phyloP scores from a whole-genome alignment of 2,797 vertebrate species.

The Naso thynnoides region DNA sequence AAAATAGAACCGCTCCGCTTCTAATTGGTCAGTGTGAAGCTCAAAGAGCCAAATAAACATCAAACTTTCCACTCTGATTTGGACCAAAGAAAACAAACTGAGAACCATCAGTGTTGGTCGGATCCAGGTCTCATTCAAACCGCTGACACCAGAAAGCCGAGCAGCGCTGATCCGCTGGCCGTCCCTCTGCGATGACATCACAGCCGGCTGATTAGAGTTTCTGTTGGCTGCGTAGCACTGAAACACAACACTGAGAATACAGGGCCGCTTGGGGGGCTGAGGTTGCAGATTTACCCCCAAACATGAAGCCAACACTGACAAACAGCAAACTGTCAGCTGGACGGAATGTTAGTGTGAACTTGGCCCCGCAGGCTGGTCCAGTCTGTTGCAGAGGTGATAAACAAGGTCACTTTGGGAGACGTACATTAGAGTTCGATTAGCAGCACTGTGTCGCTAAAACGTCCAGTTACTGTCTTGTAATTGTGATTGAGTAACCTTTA shows the following conservation, averaged over 20 bases:
- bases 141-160: neutral
- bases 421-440: neutral
- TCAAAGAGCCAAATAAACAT: neutral
- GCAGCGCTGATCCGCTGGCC: conserved; percentile 6
- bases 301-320: conserved; percentile 15
- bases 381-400: neutral
- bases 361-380: neutral
- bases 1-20: neutral
- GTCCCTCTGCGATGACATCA: conserved; percentile 29
- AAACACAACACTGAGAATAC: conserved; percentile 23
- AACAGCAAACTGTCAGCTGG: neutral
- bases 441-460: neutral
- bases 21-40: conserved; percentile 10
- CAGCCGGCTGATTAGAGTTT: neutral
- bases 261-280: conserved; percentile 22
- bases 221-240: conserved; percentile 24
- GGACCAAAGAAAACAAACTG: conserved; percentile 42
- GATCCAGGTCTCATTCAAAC: conserved; percentile 9
- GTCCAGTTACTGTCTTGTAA: neutral
- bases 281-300: conserved; percentile 19
- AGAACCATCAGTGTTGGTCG: neutral
- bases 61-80: neutral
- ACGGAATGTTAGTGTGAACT: neutral
- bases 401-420: neutral
- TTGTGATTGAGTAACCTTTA: neutral